A percentile compares a stretch with the other conserved stretches of the same genome.
Evolutionary conservation across 2,888 invertebrate species (phyloP).

Genomic region (Tenthredo scrophulariae): DNA sequence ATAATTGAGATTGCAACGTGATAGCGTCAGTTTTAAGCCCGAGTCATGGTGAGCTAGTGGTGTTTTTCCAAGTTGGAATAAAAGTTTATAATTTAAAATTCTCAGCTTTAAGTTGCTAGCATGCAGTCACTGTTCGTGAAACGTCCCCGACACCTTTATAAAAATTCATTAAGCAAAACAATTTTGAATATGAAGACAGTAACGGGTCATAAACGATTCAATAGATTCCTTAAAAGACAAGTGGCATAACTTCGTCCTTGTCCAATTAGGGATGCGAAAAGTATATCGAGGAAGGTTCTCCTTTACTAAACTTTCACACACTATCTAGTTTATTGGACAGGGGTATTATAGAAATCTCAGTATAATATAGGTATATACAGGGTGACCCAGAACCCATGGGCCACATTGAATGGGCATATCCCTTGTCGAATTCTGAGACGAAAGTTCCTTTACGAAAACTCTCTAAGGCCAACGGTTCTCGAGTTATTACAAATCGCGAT

Average conservation of each 20-base stretch:
- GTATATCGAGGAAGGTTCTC: background rate
- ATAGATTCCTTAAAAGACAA: background rate
- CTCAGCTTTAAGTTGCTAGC: background rate
- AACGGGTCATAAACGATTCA: conserved; percentile 16
- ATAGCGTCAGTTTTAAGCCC: background rate
- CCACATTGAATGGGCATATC: no score
- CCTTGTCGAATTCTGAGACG: no score
- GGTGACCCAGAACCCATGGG: no score
- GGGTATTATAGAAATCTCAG: background rate
- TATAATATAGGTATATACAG: conserved; percentile 11
- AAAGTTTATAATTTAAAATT: conserved; percentile 1
- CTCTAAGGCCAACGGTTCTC: no score
- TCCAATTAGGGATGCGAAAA: conserved; percentile 42
- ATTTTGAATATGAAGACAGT: background rate
- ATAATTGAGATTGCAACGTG: background rate
- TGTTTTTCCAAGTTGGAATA: background rate
- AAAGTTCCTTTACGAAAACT: no score
- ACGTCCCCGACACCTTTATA: background rate
- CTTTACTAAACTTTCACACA: conserved; percentile 6
- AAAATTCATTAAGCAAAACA: background rate
- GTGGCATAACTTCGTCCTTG: background rate
- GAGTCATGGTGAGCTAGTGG: background rate
- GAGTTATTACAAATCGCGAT: no score
- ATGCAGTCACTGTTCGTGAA: background rate
- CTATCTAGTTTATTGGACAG: background rate